Evolutionary conservation across 2,888 invertebrate species (phyloP), one percentile per base, ranked within the genome.

Genomic region (Gandaritis pyraliata): DNA sequence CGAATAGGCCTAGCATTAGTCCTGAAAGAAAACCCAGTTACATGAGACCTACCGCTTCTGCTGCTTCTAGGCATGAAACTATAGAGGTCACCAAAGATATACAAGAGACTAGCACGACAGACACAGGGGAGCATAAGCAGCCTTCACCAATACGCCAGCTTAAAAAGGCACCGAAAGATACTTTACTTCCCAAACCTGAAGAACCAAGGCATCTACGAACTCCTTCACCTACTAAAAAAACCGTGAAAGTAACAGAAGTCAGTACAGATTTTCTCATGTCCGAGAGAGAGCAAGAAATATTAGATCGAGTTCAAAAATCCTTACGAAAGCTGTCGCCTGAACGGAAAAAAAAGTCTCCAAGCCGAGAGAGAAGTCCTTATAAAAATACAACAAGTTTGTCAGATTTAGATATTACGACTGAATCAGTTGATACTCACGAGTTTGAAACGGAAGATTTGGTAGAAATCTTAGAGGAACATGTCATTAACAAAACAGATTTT

Each of bases 301-400:
- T 89, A 13, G 83, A 89, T 49, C 83, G 78, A 72, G 88, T 90
- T 3, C 85, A 90, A 72, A 85, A 86, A 52, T 88, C 89, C 13
- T 72, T 88, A 4, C 77, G 87, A 69, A 90, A 86, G 68, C 69
- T 89, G 13, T 92, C 91, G n/a, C 90, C 90, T 0, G 82, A 84
- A 29, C 83, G 87, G 11, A 85, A 76, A 56, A 76, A 80, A 54
- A 82, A 75, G 55, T 83, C 85, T 36, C 83, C 84, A 0, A 83
- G 76, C 61, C 78, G 82, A 16, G 86, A 85, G 48, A 81, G 68
- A 48, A 86, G 80, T 65, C 83, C 83, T 15, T 70, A 66, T 11
- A 87, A 86, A 76, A 77, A 76, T 11, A 83, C 75, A 12, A 83
- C 82, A 10, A 83, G 82, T 57, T 73, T 86, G 51, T 75, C 80